Percentiles rank a stretch among this genome's conserved stretches.
These are phyloP conservation scores for Rhombomys opimus DNA, from an alignment of 2,113 vertebrate genomes.

Conservation along the genomic window DNA sequence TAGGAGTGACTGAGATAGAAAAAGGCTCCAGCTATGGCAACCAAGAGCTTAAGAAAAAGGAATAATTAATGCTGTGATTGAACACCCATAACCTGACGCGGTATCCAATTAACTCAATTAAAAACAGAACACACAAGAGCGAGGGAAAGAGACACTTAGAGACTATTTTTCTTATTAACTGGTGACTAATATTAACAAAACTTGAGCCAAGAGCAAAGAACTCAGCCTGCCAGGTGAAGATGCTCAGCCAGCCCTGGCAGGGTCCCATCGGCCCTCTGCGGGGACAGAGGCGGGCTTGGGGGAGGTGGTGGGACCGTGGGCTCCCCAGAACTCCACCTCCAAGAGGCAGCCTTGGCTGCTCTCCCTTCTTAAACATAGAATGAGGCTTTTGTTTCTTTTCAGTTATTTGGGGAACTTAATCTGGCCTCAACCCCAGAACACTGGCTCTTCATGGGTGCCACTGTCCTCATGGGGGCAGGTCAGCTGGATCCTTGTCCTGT, in stretches of 20 bases:
- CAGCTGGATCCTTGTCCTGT: neutral
- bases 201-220: constrained; percentile 88
- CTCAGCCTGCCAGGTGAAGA: constrained; percentile 77
- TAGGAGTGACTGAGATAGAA: constrained; percentile 98
- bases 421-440: neutral
- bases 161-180: constrained; percentile 91
- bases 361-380: constrained; percentile 82
- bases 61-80: constrained; percentile 86
- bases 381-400: constrained; percentile 53
- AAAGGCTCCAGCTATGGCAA: constrained; percentile 99
- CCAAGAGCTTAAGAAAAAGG: constrained; percentile 96
- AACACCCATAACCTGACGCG: constrained; percentile 80
- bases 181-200: constrained; percentile 89
- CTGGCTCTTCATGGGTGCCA: constrained; percentile 58
- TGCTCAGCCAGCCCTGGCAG: constrained; percentile 71
- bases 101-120: constrained; percentile 86
- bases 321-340: constrained; percentile 71
- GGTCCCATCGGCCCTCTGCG: neutral
- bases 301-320: neutral
- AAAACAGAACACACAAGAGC: constrained; percentile 79
- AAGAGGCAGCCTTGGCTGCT: constrained; percentile 81
- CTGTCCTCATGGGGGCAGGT: constrained; percentile 39
- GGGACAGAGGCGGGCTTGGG: neutral
- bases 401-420: constrained; percentile 67
- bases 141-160: constrained; percentile 84